Percentiles rank a stretch among this genome's conserved stretches.
Conservation (phyloP, 2,888 invertebrate species). For the Carabus problematicus region DNA sequence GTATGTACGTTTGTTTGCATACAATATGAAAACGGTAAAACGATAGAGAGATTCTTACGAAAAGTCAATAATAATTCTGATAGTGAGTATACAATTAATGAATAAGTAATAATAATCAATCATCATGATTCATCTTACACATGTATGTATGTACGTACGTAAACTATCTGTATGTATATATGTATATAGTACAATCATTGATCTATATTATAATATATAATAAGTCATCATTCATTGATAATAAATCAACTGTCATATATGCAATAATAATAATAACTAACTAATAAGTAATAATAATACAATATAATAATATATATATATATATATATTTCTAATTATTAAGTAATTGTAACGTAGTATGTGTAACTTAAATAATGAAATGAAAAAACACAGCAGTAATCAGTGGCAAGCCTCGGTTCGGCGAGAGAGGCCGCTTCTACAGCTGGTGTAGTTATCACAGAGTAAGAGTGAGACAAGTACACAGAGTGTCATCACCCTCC, state of each 20-base stretch:
- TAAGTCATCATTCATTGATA: conserved; percentile 17
- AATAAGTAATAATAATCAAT: too few relatives aligned
- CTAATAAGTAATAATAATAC: conserved; percentile 10
- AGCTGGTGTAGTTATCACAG: conserved; percentile 60
- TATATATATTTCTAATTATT: conserved; percentile 44
- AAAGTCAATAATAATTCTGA: conserved; percentile 6
- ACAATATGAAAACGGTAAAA: conserved; percentile 33
- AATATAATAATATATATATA: too few relatives aligned
- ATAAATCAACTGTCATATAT: conserved; percentile 15
- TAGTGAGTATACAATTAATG: too few relatives aligned
- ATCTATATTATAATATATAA: conserved; percentile 9
- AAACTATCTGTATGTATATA: too few relatives aligned
- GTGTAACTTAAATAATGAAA: conserved; percentile 50
- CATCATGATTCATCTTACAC: conserved; percentile 12
- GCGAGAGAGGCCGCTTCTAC: conserved; percentile 54
- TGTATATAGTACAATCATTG: conserved; percentile 2
- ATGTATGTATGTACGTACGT: too few relatives aligned
- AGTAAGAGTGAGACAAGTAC: conserved; percentile 44
- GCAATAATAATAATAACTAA: conserved; percentile 26
- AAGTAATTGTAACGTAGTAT: conserved; percentile 50
- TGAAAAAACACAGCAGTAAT: conserved; percentile 51
- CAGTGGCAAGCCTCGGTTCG: conserved; percentile 51
- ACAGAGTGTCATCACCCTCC: neutral
- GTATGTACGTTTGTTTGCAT: conserved; percentile 5
- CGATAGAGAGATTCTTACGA: conserved; percentile 21